A percentile compares a stretch with the other conserved stretches of the same genome.
Conservation (phyloP, 2,113 vertebrate genomes). For the Onychorhynchus coronatus region DNA sequence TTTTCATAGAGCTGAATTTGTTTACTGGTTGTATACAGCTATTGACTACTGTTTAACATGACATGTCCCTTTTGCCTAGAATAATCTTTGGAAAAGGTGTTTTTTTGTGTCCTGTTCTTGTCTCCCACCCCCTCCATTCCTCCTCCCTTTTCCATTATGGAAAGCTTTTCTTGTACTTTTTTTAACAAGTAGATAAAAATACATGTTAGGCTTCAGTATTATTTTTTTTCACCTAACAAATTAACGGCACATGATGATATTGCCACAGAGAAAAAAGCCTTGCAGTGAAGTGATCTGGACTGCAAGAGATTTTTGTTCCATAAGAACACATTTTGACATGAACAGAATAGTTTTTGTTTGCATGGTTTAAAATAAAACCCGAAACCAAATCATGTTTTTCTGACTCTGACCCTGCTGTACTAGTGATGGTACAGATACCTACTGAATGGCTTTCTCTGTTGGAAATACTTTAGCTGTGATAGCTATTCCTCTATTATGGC, state of each 20-base stretch:
- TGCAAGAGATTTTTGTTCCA: conserved; percentile 32
- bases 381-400: background rate
- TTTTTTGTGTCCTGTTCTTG: conserved; percentile 53
- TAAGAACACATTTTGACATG: background rate
- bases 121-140: conserved; percentile 21
- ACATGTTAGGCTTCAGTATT: background rate
- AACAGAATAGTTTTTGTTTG: background rate
- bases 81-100: conserved; percentile 55
- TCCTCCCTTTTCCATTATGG: conserved; percentile 40
- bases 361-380: background rate
- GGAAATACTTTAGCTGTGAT: background rate
- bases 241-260: conserved; percentile 11
- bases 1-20: conserved; percentile 85
- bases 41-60: conserved; percentile 86
- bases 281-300: conserved; percentile 13
- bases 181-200: conserved; percentile 46
- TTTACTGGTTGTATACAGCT: conserved; percentile 86
- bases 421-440: background rate
- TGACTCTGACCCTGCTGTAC: background rate
- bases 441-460: background rate
- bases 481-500: background rate
- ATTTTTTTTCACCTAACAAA: background rate
- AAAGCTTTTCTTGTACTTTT: conserved; percentile 44
- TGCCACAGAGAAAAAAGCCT: background rate
- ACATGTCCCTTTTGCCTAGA: conserved; percentile 75